Evolutionary conservation across 2,888 invertebrate genomes (phyloP), one percentile per base, ranked within the genome.

Genomic region (Caenorhabditis imperialis): DNA sequence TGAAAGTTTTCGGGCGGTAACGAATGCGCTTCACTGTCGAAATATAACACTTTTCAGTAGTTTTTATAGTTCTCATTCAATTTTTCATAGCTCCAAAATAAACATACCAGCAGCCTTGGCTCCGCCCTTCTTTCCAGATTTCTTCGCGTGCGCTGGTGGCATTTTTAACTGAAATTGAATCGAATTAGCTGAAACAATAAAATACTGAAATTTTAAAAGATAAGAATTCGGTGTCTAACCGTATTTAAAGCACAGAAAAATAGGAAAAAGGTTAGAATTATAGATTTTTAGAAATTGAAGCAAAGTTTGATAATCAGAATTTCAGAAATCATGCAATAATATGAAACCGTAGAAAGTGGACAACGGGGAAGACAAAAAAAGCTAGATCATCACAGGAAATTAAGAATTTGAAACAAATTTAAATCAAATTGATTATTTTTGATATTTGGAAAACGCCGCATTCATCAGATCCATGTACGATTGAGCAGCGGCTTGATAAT

Each of bases 141-240:
- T 77, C 51, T 77, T 77, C 22, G 54, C 65, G 61, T 75, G 58
- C 37, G 75, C 75, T 70, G 75, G 70, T 10, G 75, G 75, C 75
- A 75, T 75, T 42, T 23, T 47, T 37, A n/a, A n/a, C n/a, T n/a
- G n/a, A n/a, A n/a, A n/a, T n/a, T n/a, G n/a, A n/a, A n/a, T n/a
- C n/a, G n/a, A n/a, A n/a, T n/a, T n/a, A n/a, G n/a, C n/a, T n/a
- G n/a, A n/a, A n/a, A n/a, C n/a, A n/a, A n/a, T n/a, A n/a, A n/a
- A n/a, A n/a, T n/a, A n/a, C n/a, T n/a, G n/a, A n/a, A n/a, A n/a
- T n/a, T n/a, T n/a, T 54, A 30, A 22, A 65, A 57, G 14, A 25
- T 33, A 27, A 7, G 35, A 35, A 18, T 35, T n/a, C 3, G 5
- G 48, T 8, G 12, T 27, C 8, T 25, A 51, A 37, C 33, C 7